These are phyloP conservation scores for Silurus meridionalis DNA, from an alignment of 2,113 vertebrate species.

Conservation along the genomic window DNA sequence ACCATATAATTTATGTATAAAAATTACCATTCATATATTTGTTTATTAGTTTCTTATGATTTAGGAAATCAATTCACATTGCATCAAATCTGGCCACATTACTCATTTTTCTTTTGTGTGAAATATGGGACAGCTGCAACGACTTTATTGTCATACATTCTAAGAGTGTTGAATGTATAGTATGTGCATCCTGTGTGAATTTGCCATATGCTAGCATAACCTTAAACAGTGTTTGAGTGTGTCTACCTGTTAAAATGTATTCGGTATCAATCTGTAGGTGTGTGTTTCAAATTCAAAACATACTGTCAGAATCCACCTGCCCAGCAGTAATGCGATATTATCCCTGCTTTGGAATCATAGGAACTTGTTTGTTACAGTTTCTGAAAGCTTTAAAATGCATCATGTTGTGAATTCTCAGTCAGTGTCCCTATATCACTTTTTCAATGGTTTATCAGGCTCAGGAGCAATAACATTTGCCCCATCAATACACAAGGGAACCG, in stretches of 20 bases:
- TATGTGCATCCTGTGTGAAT: background rate
- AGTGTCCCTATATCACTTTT: conserved; percentile 2
- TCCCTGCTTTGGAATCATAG: conserved; percentile 15
- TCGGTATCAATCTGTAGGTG: background rate
- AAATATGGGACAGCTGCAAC: background rate
- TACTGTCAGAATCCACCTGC: conserved; percentile 3
- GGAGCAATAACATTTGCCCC: conserved; percentile 1
- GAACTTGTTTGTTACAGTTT: conserved; percentile 21
- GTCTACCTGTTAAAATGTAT: background rate
- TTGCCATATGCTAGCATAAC: background rate
- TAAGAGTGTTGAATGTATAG: background rate
- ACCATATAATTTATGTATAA: background rate
- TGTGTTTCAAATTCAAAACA: conserved; percentile 10
- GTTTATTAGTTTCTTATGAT: background rate
- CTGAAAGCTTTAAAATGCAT: conserved; percentile 26
- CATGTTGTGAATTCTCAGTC: conserved; percentile 23
- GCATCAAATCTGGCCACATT: background rate
- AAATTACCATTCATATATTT: background rate
- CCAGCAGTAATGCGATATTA: conserved; percentile 4
- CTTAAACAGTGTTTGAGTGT: background rate
- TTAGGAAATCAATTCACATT: background rate
- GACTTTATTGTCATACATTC: background rate
- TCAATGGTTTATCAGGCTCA: conserved; percentile 21
- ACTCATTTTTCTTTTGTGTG: background rate
- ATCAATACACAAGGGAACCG: conserved; percentile 1